These are phyloP conservation scores for Antidorcas marsupialis DNA, from an alignment of 2,113 vertebrate genomes.

Conservation along the genomic window DNA sequence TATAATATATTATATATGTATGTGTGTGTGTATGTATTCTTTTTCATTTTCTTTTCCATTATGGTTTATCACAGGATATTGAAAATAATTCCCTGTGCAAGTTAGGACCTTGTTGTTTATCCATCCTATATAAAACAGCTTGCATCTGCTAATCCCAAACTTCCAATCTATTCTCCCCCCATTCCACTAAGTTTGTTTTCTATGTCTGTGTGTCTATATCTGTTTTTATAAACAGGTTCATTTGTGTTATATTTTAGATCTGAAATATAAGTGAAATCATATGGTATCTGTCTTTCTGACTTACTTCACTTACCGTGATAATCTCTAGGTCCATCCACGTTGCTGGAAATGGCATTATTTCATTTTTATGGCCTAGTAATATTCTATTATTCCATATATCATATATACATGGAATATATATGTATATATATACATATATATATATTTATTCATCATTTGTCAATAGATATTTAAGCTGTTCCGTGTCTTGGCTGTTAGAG, in stretches of 20 bases:
- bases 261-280: not conserved
- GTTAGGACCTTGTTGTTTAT: not conserved
- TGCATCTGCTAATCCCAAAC: not conserved
- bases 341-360: not conserved
- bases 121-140: not conserved
- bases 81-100: not conserved
- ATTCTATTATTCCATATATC: not conserved
- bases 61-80: not conserved
- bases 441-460: not conserved
- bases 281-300: not conserved
- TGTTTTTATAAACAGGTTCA: not conserved
- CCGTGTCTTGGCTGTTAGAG: not conserved
- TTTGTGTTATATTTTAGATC: not conserved
- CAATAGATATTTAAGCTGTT: not conserved
- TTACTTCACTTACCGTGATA: not conserved
- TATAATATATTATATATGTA: too few relatives aligned
- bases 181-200: not conserved
- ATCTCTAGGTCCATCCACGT: not conserved
- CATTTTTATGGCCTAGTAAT: not conserved
- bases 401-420: not conserved
- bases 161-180: not conserved
- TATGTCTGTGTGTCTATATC: not conserved
- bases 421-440: not conserved
- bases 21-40: not conserved
- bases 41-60: not conserved